A percentile compares a stretch with the other conserved stretches of the same genome.
phyloP scores from a whole-genome alignment of 2,888 invertebrate species.

The Drosophila meridiana region DNA sequence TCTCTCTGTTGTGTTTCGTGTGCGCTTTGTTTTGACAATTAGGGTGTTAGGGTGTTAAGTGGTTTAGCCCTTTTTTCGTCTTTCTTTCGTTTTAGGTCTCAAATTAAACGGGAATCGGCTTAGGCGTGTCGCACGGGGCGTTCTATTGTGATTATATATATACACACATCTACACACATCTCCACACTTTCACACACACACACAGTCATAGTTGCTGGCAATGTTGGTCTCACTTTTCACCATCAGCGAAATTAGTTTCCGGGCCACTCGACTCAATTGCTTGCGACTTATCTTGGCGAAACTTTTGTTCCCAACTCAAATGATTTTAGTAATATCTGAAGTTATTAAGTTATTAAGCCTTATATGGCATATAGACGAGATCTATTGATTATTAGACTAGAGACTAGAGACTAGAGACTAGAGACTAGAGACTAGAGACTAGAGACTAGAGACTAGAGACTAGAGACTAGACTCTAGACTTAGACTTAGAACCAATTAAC shows the following conservation, averaged over 20 bases:
- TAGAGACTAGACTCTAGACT: neutral
- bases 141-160: constrained; percentile 77
- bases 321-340: neutral
- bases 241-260: constrained; percentile 64
- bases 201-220: constrained; percentile 6
- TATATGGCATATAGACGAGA: neutral
- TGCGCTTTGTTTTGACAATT: constrained; percentile 81
- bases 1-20: constrained; percentile 55
- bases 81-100: constrained; percentile 53
- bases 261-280: constrained; percentile 31
- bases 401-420: neutral
- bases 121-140: constrained; percentile 78
- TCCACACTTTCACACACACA: neutral
- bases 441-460: neutral
- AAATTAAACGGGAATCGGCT: constrained; percentile 76
- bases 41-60: constrained; percentile 83
- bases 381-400: neutral
- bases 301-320: neutral
- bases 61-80: constrained; percentile 77
- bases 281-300: constrained; percentile 13
- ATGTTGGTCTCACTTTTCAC: constrained; percentile 55
- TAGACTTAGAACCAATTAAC: neutral
- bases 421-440: neutral
- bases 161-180: neutral
- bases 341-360: neutral